Conservation (phyloP, 2,113 vertebrate species). For the Falcunculus frontatus region DNA sequence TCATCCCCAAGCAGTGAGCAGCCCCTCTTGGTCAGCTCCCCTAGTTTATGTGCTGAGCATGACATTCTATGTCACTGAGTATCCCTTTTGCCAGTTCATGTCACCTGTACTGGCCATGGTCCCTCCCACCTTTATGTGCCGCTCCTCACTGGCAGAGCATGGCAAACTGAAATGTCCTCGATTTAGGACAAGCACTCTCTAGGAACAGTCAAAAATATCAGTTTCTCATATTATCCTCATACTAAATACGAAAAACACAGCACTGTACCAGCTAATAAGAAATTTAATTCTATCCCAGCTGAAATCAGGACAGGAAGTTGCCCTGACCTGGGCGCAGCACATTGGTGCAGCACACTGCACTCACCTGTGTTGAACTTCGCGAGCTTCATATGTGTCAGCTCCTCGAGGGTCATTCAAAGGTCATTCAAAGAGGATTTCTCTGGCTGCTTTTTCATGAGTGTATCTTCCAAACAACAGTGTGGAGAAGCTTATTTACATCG, state of each 20-base stretch:
- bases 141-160: neutral
- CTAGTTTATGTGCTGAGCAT: neutral
- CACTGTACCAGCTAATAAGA: neutral
- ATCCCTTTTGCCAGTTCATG: neutral
- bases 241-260: neutral
- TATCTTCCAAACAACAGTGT: neutral
- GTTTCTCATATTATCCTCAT: neutral
- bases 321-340: accelerated
- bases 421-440: neutral
- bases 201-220: neutral
- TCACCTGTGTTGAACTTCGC: neutral
- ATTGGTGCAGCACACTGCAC: accelerated
- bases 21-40: accelerated
- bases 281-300: neutral
- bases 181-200: neutral
- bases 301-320: neutral
- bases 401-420: neutral
- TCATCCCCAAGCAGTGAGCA: neutral
- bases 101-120: neutral
- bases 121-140: neutral
- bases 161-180: neutral
- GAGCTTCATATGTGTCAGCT: neutral
- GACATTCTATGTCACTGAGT: neutral
- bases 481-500: neutral
- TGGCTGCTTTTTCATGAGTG: neutral